Base-by-base conservation (phyloP, 1,140 invertebrate species). In the Dufourea novaeangliae region DNA sequence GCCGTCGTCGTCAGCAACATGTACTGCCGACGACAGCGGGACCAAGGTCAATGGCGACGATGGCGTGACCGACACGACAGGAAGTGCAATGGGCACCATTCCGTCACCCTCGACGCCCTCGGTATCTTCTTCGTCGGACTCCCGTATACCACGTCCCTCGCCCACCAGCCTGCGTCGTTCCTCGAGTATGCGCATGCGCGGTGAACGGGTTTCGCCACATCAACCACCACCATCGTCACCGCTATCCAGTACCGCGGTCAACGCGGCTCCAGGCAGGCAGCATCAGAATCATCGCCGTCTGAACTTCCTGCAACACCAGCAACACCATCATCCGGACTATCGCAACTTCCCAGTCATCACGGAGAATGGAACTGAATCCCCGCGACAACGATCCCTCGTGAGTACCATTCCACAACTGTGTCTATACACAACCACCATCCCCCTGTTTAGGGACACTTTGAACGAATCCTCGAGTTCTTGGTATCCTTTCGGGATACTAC, bases 151-250 rank as follows among this genome's bases (percentile, higher is more conserved):
- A 34, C 83, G 89, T 75, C 90, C 91, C 46, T 93, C 92, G 46
- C 92, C 93, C 20, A 88, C 88, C 32, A 79, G 89, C 64, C 84
- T 93, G 71, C 89, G 92, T 41, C 93, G 93, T 25, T 92, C 93
- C 6, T 82, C 80, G 68, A 93, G 93, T 68, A 77, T 93, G 78
- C 90, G 93, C 82, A 39, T 92, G 59, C 89, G 89, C 50, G 90
- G 90, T 20, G 92, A 92, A 79, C 81, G 83, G 34, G 37, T 76
- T 56, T 64, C 77, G 25, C 75, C 86, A 71, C 74, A 74, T 77
- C 78, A 75, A 59, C 73, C 66, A 78, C 56, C 56, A 56, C 67
- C 81, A 76, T 71, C 66, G 77, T 52, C 56, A 56, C 67, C 81
- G 74, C 63, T 72, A 56, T 56, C 75, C 59, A 81, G 69, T 83